These are phyloP conservation scores for Ommatoiulus sabulosus DNA, from an alignment of 2,888 invertebrate species.

Conservation along the genomic window DNA sequence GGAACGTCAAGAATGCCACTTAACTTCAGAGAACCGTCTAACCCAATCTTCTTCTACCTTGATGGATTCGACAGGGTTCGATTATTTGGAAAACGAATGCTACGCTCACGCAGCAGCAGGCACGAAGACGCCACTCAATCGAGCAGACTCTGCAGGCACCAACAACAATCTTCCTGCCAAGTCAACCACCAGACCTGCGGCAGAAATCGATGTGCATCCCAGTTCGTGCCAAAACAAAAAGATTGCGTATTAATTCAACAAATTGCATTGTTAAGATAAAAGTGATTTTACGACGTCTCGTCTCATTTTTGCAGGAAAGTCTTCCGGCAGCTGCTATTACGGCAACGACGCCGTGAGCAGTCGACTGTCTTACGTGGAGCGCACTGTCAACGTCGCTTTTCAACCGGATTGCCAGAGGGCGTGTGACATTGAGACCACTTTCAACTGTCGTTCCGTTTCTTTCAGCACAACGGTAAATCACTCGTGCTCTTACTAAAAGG, in stretches of 20 bases:
- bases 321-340: constrained; percentile 44
- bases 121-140: not conserved
- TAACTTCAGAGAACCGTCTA: constrained; percentile 53
- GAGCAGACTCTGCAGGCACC: not conserved
- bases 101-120: not conserved
- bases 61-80: constrained; percentile 51
- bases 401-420: constrained; percentile 68
- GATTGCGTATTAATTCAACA: constrained; percentile 47
- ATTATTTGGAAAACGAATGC: constrained; percentile 58
- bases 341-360: constrained; percentile 60
- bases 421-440: constrained; percentile 68
- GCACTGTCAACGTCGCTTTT: constrained; percentile 66
- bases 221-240: constrained; percentile 12
- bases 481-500: no score
- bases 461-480: constrained; percentile 7
- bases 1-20: constrained; percentile 54
- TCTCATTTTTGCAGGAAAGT: constrained; percentile 42
- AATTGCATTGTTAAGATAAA: not conserved
- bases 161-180: not conserved
- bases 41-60: constrained; percentile 42
- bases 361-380: constrained; percentile 68
- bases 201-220: constrained; percentile 37
- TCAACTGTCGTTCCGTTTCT: constrained; percentile 67
- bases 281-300: not conserved
- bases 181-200: not conserved